Evolutionary conservation across 1,140 invertebrate species (phyloP), one percentile per base, ranked within the genome.

Genomic region (Drosophila sp.): DNA sequence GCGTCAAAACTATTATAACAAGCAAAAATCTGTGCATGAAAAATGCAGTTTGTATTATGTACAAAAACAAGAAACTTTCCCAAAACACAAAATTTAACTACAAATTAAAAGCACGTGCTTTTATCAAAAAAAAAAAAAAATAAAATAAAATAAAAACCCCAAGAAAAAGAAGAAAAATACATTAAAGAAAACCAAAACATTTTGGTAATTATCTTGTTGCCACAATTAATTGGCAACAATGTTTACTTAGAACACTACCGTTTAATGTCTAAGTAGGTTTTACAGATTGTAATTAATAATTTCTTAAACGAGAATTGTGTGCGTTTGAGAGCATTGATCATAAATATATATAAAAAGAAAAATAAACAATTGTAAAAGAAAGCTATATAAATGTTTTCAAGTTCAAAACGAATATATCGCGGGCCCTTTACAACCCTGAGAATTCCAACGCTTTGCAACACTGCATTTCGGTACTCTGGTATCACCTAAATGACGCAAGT

Each of bases 201-300:
- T 78, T 84, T 74, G 81, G 73, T 76, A 77, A 77, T 59, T 51
- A 56, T 61, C 59, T 76, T 76, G 71, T 78, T 86, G 74, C 70
- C 69, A 48, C 82, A 82, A 78, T 67, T 69, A 65, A 27, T 69
- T 40, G 40, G 54, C 71, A 73, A 54, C 36, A 57, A 45, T 48
- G 72, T 72, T 76, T 76, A 48, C 69, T 76, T 76, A 76, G 67
- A 59, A 72, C 58, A 71, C 72, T 65, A 76, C 59, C 62, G 53
- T 87, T 89, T 80, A 89, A 80, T 74, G 71, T 89, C 75, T 89
- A 89, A 89, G 84, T 89, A 89, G 83, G 83, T 89, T 89, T 89
- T 89, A 89, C 82, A 89, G 70, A 77, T 56, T 83, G 72, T 82
- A 76, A 89, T 89, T 89, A 80, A 73, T 74, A 71, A 83, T 83